Conservation (phyloP, 2,888 invertebrate genomes). For the Candidula unifasciata region DNA sequence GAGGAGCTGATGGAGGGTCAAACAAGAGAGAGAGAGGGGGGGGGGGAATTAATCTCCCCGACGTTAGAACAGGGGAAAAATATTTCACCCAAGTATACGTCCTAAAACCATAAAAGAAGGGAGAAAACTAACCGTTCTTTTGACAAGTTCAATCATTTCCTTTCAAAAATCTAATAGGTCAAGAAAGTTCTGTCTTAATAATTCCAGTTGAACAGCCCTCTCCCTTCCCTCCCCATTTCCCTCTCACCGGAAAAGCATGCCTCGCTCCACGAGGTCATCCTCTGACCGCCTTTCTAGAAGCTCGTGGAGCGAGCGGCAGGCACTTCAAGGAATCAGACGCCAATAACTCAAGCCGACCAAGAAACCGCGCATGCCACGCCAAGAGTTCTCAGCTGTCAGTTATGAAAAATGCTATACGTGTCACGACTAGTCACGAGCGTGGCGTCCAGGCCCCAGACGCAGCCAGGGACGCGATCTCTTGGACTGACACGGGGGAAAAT, state of each 20-base stretch:
- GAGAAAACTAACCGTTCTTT: neutral
- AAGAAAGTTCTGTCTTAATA: neutral
- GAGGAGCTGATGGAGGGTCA: too few relatives aligned
- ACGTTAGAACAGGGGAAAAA: too few relatives aligned
- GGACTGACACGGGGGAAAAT: neutral
- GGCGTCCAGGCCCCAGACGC: neutral
- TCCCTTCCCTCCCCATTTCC: neutral
- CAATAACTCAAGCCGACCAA: neutral
- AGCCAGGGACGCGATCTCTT: neutral
- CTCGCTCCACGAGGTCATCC: neutral
- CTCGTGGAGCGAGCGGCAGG: too few relatives aligned
- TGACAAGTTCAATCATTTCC: neutral
- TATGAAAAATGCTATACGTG: constrained; percentile 10
- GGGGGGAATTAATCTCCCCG: too few relatives aligned
- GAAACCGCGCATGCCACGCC: constrained; percentile 14
- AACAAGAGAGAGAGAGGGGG: too few relatives aligned
- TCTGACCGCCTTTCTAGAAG: neutral
- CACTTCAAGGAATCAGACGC: neutral
- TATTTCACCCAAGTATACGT: too few relatives aligned
- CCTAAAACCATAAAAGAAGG: too few relatives aligned
- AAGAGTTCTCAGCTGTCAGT: neutral
- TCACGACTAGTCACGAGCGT: constrained; percentile 12
- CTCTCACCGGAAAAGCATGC: neutral
- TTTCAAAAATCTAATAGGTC: neutral
- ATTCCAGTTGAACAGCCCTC: neutral